phyloP scores from a whole-genome alignment of 2,113 vertebrate genomes.

The Edolisoma coerulescens region DNA sequence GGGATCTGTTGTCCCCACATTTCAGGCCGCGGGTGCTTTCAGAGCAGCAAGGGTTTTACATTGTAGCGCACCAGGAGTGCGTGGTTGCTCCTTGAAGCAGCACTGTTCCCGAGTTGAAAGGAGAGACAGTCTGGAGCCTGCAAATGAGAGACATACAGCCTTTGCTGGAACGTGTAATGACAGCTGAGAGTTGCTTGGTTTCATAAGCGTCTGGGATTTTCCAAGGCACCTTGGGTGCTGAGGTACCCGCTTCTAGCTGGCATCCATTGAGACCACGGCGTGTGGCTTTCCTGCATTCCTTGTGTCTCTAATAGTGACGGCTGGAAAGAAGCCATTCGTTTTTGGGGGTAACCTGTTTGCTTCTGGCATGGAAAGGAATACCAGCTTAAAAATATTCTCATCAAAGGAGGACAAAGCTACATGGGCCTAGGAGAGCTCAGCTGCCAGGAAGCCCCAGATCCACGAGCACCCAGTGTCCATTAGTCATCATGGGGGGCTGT shows the following conservation, averaged over 20 bases:
- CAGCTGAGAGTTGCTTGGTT: background rate
- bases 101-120: background rate
- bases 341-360: background rate
- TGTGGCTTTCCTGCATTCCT: background rate
- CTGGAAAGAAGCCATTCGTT: background rate
- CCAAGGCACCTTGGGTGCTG: background rate
- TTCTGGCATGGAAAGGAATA: background rate
- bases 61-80: background rate
- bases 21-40: background rate
- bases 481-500: background rate
- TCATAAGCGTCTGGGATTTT: background rate
- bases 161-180: background rate
- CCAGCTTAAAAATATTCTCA: background rate
- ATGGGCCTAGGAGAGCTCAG: background rate
- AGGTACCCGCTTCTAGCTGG: background rate
- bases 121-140: conserved; percentile 32
- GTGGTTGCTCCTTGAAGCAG: background rate
- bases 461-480: background rate
- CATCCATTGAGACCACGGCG: rapidly evolving
- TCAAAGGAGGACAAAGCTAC: background rate
- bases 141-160: background rate
- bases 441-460: background rate
- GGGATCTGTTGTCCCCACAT: background rate
- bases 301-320: rapidly evolving
- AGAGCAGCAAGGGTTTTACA: background rate